Percentiles rank a stretch among this genome's conserved stretches.
These are phyloP conservation scores for Zygothrica quintamaculata DNA, from an alignment of 2,888 invertebrate species.

Conservation along the genomic window DNA sequence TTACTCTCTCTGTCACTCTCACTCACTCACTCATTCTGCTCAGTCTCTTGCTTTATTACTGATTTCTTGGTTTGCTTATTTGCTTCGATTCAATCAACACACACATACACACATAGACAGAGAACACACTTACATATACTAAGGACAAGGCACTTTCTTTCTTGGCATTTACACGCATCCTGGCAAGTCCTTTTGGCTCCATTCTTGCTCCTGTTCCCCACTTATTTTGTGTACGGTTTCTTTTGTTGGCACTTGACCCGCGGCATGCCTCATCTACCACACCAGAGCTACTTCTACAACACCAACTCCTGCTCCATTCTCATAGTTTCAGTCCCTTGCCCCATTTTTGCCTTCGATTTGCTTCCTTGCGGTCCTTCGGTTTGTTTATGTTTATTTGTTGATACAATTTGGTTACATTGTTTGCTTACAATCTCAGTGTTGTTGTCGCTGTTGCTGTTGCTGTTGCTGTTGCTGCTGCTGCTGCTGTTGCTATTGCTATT, in stretches of 20 bases:
- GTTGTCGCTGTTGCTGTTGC: constrained; percentile 33
- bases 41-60: constrained; percentile 17
- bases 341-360: constrained; percentile 36
- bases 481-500: constrained; percentile 20
- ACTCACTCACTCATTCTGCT: constrained; percentile 23
- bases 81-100: constrained; percentile 74
- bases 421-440: constrained; percentile 71
- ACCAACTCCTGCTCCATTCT: background rate
- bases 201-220: constrained; percentile 35
- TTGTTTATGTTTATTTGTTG: constrained; percentile 79
- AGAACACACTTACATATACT: constrained; percentile 65
- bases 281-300: background rate
- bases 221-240: constrained; percentile 58
- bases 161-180: constrained; percentile 69
- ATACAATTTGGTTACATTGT: constrained; percentile 79
- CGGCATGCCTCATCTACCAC: constrained; percentile 51
- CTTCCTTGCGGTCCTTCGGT: constrained; percentile 59
- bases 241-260: constrained; percentile 74
- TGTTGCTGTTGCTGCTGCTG: too few species aligned
- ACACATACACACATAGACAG: constrained; percentile 54
- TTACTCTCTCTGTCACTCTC: constrained; percentile 33
- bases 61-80: constrained; percentile 75
- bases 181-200: constrained; percentile 35
- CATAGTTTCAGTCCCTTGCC: background rate
- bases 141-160: constrained; percentile 75